Conservation (phyloP, 2,797 vertebrate genomes). For the Silurus lanzhouensis region DNA sequence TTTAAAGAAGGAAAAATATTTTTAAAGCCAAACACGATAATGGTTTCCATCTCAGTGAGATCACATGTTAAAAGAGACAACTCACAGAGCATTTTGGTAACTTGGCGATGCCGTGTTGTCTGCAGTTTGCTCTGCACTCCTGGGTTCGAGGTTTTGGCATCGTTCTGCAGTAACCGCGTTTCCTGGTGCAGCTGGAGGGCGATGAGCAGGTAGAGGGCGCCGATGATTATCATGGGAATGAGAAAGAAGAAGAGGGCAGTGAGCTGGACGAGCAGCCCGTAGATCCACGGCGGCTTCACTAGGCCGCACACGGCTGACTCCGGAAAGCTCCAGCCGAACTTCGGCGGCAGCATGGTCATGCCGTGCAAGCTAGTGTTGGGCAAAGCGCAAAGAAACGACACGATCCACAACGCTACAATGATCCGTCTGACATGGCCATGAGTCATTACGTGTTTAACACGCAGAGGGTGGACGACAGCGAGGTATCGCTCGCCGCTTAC, state of each 20-base stretch:
- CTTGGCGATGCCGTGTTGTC: conserved; percentile 70
- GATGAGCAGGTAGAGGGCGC: conserved; percentile 74
- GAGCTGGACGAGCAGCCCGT: conserved; percentile 73
- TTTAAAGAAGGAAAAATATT: background rate
- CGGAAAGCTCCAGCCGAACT: conserved; percentile 66
- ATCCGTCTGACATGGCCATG: conserved; percentile 70
- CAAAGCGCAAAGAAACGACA: conserved; percentile 73
- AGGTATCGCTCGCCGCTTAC: conserved; percentile 76
- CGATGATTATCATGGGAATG: conserved; percentile 74
- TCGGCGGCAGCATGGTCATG: conserved; percentile 57
- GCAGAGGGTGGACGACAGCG: conserved; percentile 74
- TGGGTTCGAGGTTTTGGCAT: conserved; percentile 33
- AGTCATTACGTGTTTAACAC: conserved; percentile 69
- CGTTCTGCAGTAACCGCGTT: conserved; percentile 22
- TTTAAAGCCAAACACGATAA: no score
- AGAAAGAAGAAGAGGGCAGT: conserved; percentile 75
- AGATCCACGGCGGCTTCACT: conserved; percentile 72
- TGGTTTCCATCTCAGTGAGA: background rate
- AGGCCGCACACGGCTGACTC: conserved; percentile 65
- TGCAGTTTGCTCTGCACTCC: conserved; percentile 56
- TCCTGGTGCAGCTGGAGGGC: conserved; percentile 67
- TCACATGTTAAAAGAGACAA: conserved; percentile 26
- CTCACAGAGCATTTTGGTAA: conserved; percentile 80
- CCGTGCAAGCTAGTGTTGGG: conserved; percentile 78
- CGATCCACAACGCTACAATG: conserved; percentile 69